Conservation (phyloP, 2,888 invertebrate genomes). For the Drosophila leonis region DNA sequence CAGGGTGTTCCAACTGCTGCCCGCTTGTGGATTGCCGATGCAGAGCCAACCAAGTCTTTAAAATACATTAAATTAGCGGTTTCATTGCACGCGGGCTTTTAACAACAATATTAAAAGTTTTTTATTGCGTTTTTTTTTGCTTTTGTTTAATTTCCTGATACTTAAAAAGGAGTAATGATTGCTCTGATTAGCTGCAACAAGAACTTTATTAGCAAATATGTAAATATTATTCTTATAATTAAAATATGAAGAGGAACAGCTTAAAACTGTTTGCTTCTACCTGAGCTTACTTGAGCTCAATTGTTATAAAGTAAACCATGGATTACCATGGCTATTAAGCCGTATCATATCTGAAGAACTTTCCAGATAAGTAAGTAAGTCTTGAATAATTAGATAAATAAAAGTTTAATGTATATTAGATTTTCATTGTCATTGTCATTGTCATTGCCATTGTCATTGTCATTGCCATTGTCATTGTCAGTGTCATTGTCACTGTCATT, state of each 20-base stretch:
- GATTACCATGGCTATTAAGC: no score
- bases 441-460: no score
- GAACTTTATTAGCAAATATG: background rate
- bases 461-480: no score
- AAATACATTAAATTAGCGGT: constrained; percentile 56
- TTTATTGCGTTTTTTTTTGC: constrained; percentile 5
- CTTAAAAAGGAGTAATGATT: constrained; percentile 14
- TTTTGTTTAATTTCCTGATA: constrained; percentile 14
- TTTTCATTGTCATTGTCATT: background rate
- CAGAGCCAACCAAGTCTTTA: constrained; percentile 56
- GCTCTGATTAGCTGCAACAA: constrained; percentile 15
- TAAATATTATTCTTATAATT: background rate
- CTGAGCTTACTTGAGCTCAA: background rate
- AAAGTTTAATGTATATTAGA: no score
- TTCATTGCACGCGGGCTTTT: constrained; percentile 37
- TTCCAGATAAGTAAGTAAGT: no score
- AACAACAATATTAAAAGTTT: constrained; percentile 26
- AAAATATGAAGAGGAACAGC: background rate
- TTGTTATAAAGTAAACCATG: background rate
- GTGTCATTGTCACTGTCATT: no score
- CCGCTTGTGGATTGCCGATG: constrained; percentile 8
- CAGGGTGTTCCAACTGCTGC: constrained; percentile 8
- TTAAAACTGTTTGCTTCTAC: background rate
- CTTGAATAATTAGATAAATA: no score
- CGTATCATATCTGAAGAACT: background rate